Conservation (phyloP, 2,888 invertebrate species). For the Xestoiulus laeticollis region DNA sequence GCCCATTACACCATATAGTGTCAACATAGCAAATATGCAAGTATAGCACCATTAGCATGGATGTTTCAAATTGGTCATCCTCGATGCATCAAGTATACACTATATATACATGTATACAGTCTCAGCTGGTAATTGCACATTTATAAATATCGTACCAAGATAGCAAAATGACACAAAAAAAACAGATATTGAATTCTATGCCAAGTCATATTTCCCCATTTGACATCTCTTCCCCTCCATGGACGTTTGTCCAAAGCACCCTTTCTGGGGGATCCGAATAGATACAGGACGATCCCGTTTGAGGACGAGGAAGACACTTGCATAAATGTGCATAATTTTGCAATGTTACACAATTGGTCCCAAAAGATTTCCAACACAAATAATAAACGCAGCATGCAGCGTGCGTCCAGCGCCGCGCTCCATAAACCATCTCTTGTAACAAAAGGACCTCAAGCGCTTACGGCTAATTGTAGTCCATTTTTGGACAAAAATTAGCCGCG, state of each 20-base stretch:
- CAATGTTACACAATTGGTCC: slow-evolving; percentile 42
- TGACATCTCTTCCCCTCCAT: not conserved
- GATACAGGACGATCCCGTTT: not conserved
- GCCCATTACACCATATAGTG: too few relatives aligned
- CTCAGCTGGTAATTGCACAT: too few relatives aligned
- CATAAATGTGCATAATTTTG: slow-evolving; percentile 2
- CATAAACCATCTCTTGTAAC: slow-evolving; percentile 34
- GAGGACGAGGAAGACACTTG: not conserved
- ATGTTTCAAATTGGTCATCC: too few relatives aligned
- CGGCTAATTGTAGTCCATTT: slow-evolving; percentile 39
- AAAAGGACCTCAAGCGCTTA: slow-evolving; percentile 44
- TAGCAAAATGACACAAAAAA: too few relatives aligned
- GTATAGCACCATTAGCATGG: too few relatives aligned
- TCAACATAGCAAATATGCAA: too few relatives aligned
- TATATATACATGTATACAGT: too few relatives aligned
- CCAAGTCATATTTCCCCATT: not conserved
- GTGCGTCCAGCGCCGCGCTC: slow-evolving; percentile 1
- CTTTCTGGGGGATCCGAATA: not conserved
- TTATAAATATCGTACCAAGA: too few relatives aligned
- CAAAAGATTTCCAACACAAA: not conserved
- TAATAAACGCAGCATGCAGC: slow-evolving; percentile 34
- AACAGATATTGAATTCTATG: too few relatives aligned
- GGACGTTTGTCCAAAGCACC: not conserved
- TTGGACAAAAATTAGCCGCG: slow-evolving; percentile 35
- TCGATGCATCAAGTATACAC: too few relatives aligned